Conservation (phyloP, 2,113 vertebrate species). For the Cheirogaleus medius region DNA sequence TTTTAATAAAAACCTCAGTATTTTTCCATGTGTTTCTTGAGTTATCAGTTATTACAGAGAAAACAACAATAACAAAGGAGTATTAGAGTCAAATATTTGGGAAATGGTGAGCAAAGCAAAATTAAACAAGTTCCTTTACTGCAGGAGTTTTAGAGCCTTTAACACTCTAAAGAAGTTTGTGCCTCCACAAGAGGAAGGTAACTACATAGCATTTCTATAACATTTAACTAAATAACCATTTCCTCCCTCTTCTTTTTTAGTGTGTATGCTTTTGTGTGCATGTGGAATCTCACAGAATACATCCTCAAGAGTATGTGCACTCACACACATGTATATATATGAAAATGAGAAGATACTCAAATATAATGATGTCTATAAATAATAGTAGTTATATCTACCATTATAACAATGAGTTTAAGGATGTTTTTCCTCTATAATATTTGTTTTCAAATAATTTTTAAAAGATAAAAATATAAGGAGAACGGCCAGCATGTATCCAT, state of each 20-base stretch:
- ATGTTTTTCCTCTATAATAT: neutral
- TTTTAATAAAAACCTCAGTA: neutral
- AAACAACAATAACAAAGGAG: neutral
- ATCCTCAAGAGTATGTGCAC: neutral
- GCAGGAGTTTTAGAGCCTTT: neutral
- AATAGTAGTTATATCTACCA: neutral
- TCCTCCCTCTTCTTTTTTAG: neutral
- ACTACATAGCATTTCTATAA: neutral
- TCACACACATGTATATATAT: neutral
- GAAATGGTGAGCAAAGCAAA: neutral
- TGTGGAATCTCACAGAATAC: neutral
- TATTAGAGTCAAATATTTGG: neutral
- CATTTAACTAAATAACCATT: neutral
- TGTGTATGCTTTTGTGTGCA: neutral
- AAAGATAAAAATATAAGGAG: neutral
- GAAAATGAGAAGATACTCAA: neutral
- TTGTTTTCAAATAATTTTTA: neutral
- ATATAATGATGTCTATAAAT: neutral
- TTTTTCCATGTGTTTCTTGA: constrained; percentile 10
- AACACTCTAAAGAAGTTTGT: neutral
- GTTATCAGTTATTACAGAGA: neutral
- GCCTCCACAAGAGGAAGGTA: neutral
- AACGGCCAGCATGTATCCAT: neutral
- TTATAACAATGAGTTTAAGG: neutral
- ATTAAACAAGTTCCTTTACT: neutral